phyloP scores from a whole-genome alignment of 2,888 invertebrate genomes.

The Dicranocentrus wangi region DNA sequence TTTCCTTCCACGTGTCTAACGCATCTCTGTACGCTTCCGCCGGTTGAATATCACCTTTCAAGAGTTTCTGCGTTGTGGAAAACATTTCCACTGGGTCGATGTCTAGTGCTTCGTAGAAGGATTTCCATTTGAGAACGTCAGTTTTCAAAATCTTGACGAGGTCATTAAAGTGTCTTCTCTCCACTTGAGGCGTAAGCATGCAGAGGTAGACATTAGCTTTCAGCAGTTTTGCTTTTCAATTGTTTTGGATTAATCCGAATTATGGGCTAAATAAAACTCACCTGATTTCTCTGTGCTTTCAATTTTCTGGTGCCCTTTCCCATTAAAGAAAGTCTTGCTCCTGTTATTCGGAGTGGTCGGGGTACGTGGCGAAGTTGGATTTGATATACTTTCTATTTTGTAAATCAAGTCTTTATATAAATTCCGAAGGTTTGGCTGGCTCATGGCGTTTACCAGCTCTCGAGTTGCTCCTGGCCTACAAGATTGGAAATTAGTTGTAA shows the following conservation, averaged over 20 bases:
- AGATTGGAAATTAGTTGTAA: too few relatives aligned
- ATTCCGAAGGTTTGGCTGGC: slow-evolving; percentile 54
- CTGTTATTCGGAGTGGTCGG: slow-evolving; percentile 25
- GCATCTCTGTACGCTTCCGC: slow-evolving; percentile 67
- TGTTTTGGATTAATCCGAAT: too few relatives aligned
- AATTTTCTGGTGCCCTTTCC: slow-evolving; percentile 46
- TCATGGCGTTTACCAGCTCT: slow-evolving; percentile 66
- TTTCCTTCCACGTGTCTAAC: slow-evolving; percentile 68
- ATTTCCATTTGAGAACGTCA: slow-evolving; percentile 63
- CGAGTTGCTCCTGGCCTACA: slow-evolving; percentile 65
- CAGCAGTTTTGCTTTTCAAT: too few relatives aligned
- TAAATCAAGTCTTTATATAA: slow-evolving; percentile 67
- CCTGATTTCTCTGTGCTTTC: slow-evolving; percentile 61
- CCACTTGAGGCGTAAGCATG: slow-evolving; percentile 46
- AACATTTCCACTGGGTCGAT: slow-evolving; percentile 69
- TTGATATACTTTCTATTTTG: slow-evolving; percentile 63
- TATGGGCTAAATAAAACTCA: too few relatives aligned
- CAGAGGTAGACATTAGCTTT: too few relatives aligned
- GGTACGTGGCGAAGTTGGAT: slow-evolving; percentile 43
- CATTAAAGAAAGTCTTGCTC: slow-evolving; percentile 44
- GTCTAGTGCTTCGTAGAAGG: slow-evolving; percentile 63
- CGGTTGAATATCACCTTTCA: slow-evolving; percentile 62
- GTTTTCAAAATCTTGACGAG: slow-evolving; percentile 66
- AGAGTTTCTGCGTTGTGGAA: slow-evolving; percentile 64
- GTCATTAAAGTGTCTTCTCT: slow-evolving; percentile 69